Evolutionary conservation across 2,113 vertebrate species (phyloP).

Genomic region (Sander vitreus): DNA sequence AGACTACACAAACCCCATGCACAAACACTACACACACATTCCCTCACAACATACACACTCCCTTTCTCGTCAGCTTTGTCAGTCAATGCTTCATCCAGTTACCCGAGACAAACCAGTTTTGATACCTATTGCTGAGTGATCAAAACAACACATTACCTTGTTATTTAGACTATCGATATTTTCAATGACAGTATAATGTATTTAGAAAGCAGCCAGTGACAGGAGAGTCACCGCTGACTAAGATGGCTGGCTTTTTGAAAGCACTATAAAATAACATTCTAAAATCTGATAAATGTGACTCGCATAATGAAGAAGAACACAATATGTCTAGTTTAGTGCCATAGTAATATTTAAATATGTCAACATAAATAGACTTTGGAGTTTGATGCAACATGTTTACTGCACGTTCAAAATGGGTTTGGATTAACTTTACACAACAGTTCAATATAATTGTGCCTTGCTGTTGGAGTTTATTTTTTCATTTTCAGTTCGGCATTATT

Average conservation of each 20-base stretch:
- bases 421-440: conserved; percentile 15
- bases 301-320: conserved; percentile 33
- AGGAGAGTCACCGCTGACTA: conserved; percentile 28
- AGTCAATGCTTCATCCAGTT: conserved; percentile 46
- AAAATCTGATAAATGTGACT: conserved; percentile 62
- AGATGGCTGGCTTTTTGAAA: conserved; percentile 59
- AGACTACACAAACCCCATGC: neutral
- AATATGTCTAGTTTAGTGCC: conserved; percentile 22
- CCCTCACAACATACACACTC: conserved; percentile 12
- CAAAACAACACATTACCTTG: conserved; percentile 56
- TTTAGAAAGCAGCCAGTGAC: conserved; percentile 49
- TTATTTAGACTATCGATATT: conserved; percentile 45
- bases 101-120: conserved; percentile 54
- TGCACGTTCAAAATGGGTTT: neutral
- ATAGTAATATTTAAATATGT: conserved; percentile 31
- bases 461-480: conserved; percentile 11
- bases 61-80: conserved; percentile 26
- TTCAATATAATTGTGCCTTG: conserved; percentile 17
- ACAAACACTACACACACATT: neutral
- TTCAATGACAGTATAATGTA: conserved; percentile 36
- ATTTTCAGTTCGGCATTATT: neutral
- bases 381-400: conserved; percentile 14
- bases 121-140: conserved; percentile 60
- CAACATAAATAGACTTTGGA: neutral
- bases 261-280: conserved; percentile 56